phyloP scores from a whole-genome alignment of 2,113 vertebrate genomes.

The Acanthisitta chloris region DNA sequence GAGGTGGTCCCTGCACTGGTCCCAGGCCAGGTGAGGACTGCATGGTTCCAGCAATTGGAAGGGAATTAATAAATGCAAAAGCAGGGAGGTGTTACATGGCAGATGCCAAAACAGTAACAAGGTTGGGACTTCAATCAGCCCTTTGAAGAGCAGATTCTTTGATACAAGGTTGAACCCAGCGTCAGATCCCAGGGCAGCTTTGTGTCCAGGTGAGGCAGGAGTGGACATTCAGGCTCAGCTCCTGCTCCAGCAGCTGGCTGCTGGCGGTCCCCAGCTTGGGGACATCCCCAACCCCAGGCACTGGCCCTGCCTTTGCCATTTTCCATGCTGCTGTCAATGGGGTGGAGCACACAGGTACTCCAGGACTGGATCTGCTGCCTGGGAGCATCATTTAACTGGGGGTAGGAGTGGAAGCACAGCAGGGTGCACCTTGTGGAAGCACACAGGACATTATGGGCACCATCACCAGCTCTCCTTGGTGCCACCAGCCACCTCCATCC shows the following conservation, averaged over 20 bases:
- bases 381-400: neutral
- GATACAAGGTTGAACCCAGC: neutral
- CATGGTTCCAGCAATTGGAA: accelerated
- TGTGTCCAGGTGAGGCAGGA: accelerated
- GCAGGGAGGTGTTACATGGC: neutral
- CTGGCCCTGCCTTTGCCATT: neutral
- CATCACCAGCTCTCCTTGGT: neutral
- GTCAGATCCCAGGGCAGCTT: neutral
- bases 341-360: neutral
- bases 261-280: neutral
- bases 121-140: neutral
- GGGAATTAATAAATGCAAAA: neutral
- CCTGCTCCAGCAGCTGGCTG: neutral
- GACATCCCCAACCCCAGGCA: accelerated
- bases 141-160: neutral
- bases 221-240: neutral
- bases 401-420: neutral
- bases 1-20: neutral
- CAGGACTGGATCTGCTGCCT: neutral
- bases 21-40: neutral
- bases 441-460: accelerated
- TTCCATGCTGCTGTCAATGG: neutral
- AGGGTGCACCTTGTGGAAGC: neutral
- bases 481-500: neutral
- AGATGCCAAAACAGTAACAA: neutral